phyloP scores from a whole-genome alignment of 37 sponge, comb jelly and placozoan species.

The Cladorhizidae sp. region DNA sequence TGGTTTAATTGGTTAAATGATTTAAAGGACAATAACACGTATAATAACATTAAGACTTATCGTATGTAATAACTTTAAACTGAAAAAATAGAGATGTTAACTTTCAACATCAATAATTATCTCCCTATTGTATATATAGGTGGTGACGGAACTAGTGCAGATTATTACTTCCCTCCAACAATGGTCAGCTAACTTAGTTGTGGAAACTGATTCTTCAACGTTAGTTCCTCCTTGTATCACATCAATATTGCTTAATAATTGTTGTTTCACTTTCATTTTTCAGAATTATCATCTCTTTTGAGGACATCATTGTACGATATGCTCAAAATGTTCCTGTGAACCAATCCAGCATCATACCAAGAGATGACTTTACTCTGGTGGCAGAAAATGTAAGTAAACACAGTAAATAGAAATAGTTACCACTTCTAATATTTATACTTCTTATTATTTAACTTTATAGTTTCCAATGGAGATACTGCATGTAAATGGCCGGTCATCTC shows the following conservation, averaged over 20 bases:
- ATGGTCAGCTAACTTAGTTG: background rate
- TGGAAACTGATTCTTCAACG: background rate
- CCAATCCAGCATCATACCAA: background rate
- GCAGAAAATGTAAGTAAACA: constrained; percentile 3
- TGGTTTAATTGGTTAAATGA: too few species aligned
- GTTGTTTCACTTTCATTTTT: background rate
- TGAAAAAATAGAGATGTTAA: too few species aligned
- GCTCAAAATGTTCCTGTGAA: background rate
- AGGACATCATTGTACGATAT: background rate
- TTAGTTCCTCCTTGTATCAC: background rate
- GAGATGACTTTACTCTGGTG: background rate
- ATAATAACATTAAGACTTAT: too few species aligned
- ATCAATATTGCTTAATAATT: background rate
- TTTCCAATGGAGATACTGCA: background rate
- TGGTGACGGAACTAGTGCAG: background rate
- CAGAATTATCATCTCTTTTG: background rate
- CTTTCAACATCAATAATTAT: too few species aligned
- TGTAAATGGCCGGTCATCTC: background rate
- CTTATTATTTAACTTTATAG: background rate
- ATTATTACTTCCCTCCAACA: background rate
- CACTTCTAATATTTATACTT: too few species aligned
- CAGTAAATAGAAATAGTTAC: background rate
- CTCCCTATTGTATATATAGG: too few species aligned
- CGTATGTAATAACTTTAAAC: too few species aligned
- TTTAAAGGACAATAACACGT: too few species aligned